Base-by-base conservation (phyloP, 2,113 vertebrate species). In the Heterochromis multidens region DNA sequence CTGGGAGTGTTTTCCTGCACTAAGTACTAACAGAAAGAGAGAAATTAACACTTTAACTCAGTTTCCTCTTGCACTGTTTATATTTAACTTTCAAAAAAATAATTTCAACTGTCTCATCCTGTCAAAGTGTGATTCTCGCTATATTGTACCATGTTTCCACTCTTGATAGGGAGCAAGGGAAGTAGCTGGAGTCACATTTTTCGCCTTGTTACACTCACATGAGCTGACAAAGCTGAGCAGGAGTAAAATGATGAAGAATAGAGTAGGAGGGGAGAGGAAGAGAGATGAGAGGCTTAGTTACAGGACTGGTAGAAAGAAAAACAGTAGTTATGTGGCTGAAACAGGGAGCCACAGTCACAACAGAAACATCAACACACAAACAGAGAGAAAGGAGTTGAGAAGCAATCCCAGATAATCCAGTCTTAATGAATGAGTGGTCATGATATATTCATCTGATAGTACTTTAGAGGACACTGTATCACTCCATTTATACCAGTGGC, bases 381-480 rank as follows among this genome's bases (percentile, higher is more conserved):
- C 40, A 63, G 27, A 79, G 58, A 83, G 65, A 87, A 84, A 80
- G 81, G 56, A 84, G 61, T 17, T 1, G 80, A 65, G 82, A 85
- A 31, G 35, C 60, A 74, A 81, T 63, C 85, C n/a, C 80, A 56
- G 79, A 88, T 90, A 62, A 91, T 82, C 91, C 95, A 95, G 31
- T 86, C 82, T 37, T 92, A 88, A 94, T 92, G 91, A 97, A 96
- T 93, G 93, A 96, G 93, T 82, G 67, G 92, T 95, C 95, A 95
- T 95, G 95, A 96, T 95, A 94, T 95, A 96, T 95, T 93, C 90
- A 84, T 95, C 91, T 93, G 96, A 96, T 93, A 96, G 96, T 88
- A 82, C 95, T 91, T 92, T 92, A 78, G 91, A 95, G 96, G 87
- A 97, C 96, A 97, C 93, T 93, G 94, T 96, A 97, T 97, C 96